Evolutionary conservation across 2,113 vertebrate genomes (phyloP).

Genomic region (Pipra filicauda): DNA sequence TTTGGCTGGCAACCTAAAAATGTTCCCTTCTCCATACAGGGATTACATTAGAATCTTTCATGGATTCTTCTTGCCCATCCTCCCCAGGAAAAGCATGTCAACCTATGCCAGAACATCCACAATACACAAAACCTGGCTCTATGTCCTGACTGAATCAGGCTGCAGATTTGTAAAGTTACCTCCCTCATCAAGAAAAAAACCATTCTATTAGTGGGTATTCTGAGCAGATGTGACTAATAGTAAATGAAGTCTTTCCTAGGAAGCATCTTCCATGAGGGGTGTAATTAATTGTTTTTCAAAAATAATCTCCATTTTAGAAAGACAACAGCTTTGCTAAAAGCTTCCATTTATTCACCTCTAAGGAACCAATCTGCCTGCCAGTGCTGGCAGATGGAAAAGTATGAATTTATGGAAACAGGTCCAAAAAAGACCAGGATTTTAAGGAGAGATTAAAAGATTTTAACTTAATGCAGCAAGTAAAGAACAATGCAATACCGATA

Average conservation of each 20-base stretch:
- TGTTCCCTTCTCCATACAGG: neutral
- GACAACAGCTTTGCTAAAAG: neutral
- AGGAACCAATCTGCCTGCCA: neutral
- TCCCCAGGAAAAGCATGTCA: neutral
- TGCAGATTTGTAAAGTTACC: neutral
- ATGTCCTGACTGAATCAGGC: neutral
- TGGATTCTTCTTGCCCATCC: neutral
- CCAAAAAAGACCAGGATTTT: neutral
- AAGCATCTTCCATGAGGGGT: neutral
- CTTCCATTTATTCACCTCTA: constrained; percentile 10
- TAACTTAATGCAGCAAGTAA: neutral
- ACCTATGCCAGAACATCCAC: neutral
- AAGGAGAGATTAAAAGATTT: constrained; percentile 1
- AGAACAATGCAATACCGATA: neutral
- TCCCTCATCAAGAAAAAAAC: neutral
- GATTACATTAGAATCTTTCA: neutral
- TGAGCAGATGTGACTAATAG: neutral
- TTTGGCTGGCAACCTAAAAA: neutral
- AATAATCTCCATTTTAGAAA: neutral
- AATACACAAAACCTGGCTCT: neutral
- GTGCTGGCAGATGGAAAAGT: neutral
- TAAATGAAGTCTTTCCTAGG: neutral
- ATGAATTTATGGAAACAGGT: neutral
- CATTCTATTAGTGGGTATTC: neutral
- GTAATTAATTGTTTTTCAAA: constrained; percentile 11